Conservation (phyloP, 2,113 vertebrate species). For the Carollia perspicillata region DNA sequence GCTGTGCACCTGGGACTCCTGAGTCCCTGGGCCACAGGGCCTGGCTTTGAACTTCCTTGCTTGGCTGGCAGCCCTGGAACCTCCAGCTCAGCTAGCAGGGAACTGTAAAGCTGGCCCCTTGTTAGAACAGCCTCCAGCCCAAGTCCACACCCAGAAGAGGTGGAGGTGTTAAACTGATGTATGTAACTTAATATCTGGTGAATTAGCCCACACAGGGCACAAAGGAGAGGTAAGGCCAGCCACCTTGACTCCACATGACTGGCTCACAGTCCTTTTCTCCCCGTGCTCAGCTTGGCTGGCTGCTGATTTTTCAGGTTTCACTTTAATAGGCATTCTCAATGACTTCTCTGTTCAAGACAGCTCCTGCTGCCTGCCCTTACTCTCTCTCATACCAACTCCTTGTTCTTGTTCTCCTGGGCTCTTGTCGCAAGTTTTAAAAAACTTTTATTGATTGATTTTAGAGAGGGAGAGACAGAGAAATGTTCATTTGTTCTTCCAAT, state of each 20-base stretch:
- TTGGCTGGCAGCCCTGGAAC: not conserved
- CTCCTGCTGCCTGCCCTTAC: fast-evolving
- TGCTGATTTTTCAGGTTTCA: not conserved
- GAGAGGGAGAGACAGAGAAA: not conserved
- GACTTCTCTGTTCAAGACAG: not conserved
- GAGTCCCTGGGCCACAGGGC: fast-evolving
- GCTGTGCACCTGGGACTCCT: fast-evolving
- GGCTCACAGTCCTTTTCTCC: not conserved
- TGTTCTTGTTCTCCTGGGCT: not conserved
- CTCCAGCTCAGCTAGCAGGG: slow-evolving; percentile 65
- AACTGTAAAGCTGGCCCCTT: slow-evolving; percentile 79
- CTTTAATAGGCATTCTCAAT: not conserved
- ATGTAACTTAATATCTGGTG: slow-evolving; percentile 20
- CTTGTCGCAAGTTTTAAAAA: not conserved
- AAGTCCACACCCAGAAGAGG: not conserved
- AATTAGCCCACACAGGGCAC: fast-evolving
- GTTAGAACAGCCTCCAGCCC: not conserved
- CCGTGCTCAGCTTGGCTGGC: not conserved
- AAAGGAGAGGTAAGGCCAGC: not conserved
- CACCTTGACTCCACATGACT: fast-evolving
- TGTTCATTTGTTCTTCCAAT: not conserved
- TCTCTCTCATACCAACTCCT: not conserved
- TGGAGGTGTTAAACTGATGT: not conserved
- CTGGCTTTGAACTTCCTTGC: not conserved
- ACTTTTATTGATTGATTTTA: not conserved